Conservation (phyloP, 2,113 vertebrate genomes). For the Pseudonaja textilis region DNA sequence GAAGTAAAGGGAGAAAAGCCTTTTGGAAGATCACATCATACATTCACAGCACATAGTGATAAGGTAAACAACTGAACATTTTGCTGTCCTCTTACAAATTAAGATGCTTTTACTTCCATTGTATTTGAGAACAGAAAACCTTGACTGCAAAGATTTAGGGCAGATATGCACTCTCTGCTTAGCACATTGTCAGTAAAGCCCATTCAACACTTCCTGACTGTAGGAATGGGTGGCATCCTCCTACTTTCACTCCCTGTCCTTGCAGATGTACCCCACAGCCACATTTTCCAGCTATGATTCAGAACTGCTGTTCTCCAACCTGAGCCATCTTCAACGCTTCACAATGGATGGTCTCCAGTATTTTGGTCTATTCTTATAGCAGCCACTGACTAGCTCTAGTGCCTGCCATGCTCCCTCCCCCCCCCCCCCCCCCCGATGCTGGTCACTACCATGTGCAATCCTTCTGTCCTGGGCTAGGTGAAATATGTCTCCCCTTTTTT, state of each 20-base stretch:
- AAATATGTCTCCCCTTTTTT: background rate
- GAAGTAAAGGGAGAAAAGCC: slow-evolving; percentile 72
- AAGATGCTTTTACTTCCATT: slow-evolving; percentile 1
- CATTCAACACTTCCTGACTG: background rate
- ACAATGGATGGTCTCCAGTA: background rate
- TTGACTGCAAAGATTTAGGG: background rate
- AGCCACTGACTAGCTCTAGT: background rate
- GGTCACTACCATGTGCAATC: background rate
- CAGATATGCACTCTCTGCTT: background rate
- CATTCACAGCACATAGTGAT: slow-evolving; percentile 68
- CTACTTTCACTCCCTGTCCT: background rate
- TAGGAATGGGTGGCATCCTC: background rate
- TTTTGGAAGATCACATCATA: slow-evolving; percentile 59
- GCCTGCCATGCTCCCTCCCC: background rate
- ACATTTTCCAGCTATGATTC: background rate
- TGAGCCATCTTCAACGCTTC: background rate
- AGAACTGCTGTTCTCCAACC: background rate
- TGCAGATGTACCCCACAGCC: background rate
- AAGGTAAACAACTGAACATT: slow-evolving; percentile 57
- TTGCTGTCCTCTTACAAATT: background rate
- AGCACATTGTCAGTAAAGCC: background rate
- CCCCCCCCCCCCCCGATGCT: background rate
- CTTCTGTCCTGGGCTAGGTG: background rate
- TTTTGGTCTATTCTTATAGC: background rate
- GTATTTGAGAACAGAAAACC: background rate